Conservation (phyloP, 2,797 vertebrate genomes). For the Anguilla megastoma region DNA sequence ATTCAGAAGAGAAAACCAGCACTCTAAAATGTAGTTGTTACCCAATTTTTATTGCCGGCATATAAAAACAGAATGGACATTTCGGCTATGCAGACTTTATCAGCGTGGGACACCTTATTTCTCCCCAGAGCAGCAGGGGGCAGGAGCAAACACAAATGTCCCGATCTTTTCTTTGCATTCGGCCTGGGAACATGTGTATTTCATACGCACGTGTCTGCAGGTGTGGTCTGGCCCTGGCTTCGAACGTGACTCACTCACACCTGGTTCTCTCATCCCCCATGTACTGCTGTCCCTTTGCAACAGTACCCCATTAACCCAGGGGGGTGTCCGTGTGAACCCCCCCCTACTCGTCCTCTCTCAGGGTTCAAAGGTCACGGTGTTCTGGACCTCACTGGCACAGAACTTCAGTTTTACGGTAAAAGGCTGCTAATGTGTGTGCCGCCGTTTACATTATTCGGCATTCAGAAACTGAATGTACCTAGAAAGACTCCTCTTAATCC, state of each 20-base stretch:
- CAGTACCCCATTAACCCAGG: not conserved
- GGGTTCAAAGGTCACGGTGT: not conserved
- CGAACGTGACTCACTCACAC: slow-evolving; percentile 16
- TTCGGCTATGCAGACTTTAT: no score
- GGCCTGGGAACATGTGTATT: not conserved
- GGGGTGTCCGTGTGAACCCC: not conserved
- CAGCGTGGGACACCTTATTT: not conserved
- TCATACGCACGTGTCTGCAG: not conserved
- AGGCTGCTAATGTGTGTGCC: not conserved
- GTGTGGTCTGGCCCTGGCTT: not conserved
- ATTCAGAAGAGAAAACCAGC: no score
- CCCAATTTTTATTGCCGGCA: no score
- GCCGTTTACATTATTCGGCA: not conserved
- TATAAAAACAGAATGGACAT: no score
- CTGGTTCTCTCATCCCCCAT: not conserved
- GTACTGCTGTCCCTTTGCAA: not conserved
- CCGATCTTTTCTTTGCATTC: not conserved
- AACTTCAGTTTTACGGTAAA: not conserved
- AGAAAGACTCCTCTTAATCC: not conserved
- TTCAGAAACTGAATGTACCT: not conserved
- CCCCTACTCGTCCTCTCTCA: not conserved
- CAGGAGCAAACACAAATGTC: not conserved
- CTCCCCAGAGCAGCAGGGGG: not conserved
- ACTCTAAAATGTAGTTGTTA: no score
- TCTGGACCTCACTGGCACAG: not conserved